Evolutionary conservation across 2,888 invertebrate species (phyloP).

Genomic region (Drosophila maculinotata): DNA sequence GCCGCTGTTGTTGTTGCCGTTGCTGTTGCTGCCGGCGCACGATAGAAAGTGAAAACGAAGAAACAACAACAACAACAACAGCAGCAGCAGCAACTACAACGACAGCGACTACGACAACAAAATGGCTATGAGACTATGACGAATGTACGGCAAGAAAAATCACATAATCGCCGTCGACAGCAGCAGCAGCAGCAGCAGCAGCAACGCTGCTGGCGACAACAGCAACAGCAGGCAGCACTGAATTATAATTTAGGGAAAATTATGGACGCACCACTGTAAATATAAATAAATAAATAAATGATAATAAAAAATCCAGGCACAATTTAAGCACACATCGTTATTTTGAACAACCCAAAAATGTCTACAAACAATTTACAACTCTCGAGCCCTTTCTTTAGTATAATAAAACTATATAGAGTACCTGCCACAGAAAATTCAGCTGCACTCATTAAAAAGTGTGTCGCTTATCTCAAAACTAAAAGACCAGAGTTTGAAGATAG

Average conservation of each 20-base stretch:
- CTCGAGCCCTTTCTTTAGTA: no score
- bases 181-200: conserved; percentile 21
- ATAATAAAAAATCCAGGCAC: conserved; percentile 54
- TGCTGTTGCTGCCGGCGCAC: conserved; percentile 61
- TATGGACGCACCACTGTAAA: conserved; percentile 70
- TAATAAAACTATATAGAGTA: no score
- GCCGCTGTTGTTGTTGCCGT: conserved; percentile 28
- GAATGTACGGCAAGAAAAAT: conserved; percentile 72
- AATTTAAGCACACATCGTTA: conserved; percentile 54
- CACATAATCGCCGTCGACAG: conserved; percentile 69
- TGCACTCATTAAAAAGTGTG: no score
- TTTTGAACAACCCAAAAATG: conserved; percentile 41
- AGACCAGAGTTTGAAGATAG: no score
- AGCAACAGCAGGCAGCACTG: conserved; percentile 39
- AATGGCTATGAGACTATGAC: conserved; percentile 72
- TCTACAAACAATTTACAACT: conserved; percentile 45
- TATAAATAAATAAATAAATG: conserved; percentile 67
- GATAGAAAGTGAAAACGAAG: conserved; percentile 79
- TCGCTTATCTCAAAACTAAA: no score
- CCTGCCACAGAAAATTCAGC: no score
- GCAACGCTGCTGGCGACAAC: conserved; percentile 12
- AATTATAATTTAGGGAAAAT: conserved; percentile 79
- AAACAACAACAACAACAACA: conserved; percentile 30
- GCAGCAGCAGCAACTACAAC: conserved; percentile 16
- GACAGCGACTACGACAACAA: conserved; percentile 75